These are phyloP conservation scores for Cataglyphis altisquamis DNA, from an alignment of 2,888 invertebrate species.

Conservation along the genomic window DNA sequence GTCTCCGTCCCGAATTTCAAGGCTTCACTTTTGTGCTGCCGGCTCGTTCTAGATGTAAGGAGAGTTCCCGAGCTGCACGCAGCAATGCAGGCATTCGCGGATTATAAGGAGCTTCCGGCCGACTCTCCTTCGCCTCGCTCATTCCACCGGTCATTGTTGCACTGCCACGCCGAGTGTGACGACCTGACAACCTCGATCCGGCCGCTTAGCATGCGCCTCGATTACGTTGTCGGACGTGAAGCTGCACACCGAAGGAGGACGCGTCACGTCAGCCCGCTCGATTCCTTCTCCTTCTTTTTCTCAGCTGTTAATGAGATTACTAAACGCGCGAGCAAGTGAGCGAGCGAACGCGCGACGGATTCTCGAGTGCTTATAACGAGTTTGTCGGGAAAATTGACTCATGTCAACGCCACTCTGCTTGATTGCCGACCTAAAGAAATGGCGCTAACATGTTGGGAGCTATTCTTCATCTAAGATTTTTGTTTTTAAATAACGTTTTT, in stretches of 20 bases:
- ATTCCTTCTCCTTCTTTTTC: constrained; percentile 18
- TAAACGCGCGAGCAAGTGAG: constrained; percentile 30
- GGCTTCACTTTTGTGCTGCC: constrained; percentile 25
- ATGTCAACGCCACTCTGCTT: constrained; percentile 27
- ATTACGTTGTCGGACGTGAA: constrained; percentile 71
- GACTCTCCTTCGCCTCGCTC: constrained; percentile 72
- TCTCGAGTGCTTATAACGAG: constrained; percentile 46
- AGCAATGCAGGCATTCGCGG: constrained; percentile 72
- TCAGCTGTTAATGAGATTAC: constrained; percentile 53
- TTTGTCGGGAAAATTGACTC: constrained; percentile 73
- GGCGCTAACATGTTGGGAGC: too few relatives aligned
- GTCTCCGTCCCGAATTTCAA: constrained; percentile 48
- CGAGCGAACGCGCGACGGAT: constrained; percentile 36
- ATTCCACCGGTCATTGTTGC: constrained; percentile 82
- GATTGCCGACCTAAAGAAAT: not conserved
- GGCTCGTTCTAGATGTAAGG: constrained; percentile 46
- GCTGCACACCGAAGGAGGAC: constrained; percentile 65
- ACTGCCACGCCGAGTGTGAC: constrained; percentile 82
- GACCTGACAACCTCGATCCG: constrained; percentile 83
- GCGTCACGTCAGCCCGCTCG: constrained; percentile 45
- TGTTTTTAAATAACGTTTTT: not conserved
- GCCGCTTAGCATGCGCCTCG: constrained; percentile 62
- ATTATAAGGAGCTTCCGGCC: constrained; percentile 80
- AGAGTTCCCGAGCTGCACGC: constrained; percentile 29
- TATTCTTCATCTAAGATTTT: not conserved